Conservation (phyloP, 2,888 invertebrate species). For the Seladonia tumulorum region DNA sequence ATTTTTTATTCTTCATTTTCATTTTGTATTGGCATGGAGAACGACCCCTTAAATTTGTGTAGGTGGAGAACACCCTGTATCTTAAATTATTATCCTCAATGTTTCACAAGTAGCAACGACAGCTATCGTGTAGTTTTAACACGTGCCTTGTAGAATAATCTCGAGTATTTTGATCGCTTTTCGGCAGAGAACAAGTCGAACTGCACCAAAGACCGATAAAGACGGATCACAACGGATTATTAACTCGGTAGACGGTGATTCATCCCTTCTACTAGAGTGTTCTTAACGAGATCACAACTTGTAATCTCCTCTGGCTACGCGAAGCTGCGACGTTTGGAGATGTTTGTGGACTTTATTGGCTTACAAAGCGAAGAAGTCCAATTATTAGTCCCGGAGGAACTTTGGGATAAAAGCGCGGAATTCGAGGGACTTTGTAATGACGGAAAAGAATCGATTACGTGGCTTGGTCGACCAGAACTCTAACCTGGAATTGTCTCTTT, state of each 20-base stretch:
- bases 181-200: not conserved
- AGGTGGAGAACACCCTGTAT: not conserved
- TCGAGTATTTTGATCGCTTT: not conserved
- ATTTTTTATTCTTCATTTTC: too few relatives aligned
- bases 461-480: conserved; percentile 4
- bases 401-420: not conserved
- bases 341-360: conserved; percentile 4
- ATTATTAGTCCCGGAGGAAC: not conserved
- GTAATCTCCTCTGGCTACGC: conserved; percentile 30
- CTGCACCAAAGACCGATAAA: conserved; percentile 18
- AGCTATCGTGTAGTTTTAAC: not conserved
- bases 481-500: not conserved
- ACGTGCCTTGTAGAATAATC: not conserved
- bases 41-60: too few relatives aligned
- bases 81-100: not conserved
- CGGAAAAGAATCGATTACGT: conserved; percentile 1
- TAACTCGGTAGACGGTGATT: conserved; percentile 31
- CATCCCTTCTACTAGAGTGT: not conserved
- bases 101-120: not conserved
- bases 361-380: not conserved
- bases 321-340: not conserved
- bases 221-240: conserved; percentile 38
- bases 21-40: too few relatives aligned
- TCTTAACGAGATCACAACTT: conserved; percentile 27
- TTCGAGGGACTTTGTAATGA: not conserved